phyloP scores from a whole-genome alignment of 2,113 vertebrate species.

The Hemichromis elongatus region DNA sequence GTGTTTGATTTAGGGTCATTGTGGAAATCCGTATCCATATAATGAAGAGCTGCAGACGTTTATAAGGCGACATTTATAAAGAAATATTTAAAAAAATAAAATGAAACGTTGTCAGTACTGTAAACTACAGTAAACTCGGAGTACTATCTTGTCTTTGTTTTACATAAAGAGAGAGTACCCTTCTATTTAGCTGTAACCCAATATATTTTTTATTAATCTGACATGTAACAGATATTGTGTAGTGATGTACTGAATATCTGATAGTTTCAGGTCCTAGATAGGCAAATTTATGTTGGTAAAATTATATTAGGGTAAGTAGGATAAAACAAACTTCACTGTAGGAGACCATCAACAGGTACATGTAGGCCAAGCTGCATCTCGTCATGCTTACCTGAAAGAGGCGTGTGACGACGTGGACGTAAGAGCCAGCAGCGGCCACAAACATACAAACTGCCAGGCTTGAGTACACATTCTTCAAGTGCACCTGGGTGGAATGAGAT shows the following conservation, averaged over 20 bases:
- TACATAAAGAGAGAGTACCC: background rate
- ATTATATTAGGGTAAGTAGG: background rate
- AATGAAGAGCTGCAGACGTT: background rate
- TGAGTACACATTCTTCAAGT: slow-evolving; percentile 94
- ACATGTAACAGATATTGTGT: background rate
- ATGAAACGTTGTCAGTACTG: background rate
- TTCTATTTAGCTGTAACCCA: background rate
- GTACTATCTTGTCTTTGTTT: background rate
- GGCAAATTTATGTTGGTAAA: background rate
- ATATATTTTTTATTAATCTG: background rate
- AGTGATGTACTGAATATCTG: background rate
- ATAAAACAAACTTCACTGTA: background rate
- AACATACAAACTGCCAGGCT: slow-evolving; percentile 89
- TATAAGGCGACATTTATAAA: background rate
- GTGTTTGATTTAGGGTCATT: background rate
- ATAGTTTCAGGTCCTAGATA: background rate
- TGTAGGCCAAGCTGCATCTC: background rate
- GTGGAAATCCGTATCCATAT: background rate
- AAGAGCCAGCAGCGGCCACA: slow-evolving; percentile 83
- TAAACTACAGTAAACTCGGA: background rate
- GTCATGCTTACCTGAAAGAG: slow-evolving; percentile 89
- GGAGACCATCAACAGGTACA: background rate
- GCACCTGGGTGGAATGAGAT: slow-evolving; percentile 89
- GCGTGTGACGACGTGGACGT: slow-evolving; percentile 82
- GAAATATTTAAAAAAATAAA: background rate